These are phyloP conservation scores for Zelostemma sp. DNA, from an alignment of 1,140 invertebrate genomes.

Conservation along the genomic window DNA sequence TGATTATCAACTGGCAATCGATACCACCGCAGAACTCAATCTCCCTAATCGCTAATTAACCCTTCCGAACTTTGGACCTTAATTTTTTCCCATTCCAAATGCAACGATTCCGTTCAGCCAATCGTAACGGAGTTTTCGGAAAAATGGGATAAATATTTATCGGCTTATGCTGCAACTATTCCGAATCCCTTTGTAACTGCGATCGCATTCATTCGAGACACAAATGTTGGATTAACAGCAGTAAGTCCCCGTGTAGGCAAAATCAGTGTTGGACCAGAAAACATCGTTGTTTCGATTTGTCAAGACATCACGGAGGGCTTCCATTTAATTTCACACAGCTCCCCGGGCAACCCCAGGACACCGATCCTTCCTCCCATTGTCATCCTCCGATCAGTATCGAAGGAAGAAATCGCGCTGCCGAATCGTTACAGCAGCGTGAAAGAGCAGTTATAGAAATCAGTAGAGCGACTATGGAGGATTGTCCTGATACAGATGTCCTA, in stretches of 20 bases:
- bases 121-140: no score
- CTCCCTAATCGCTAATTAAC: conserved; percentile 52
- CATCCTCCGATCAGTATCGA: conserved; percentile 29
- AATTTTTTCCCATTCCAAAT: conserved; percentile 19
- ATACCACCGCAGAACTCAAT: conserved; percentile 52
- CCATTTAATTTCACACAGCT: conserved; percentile 33
- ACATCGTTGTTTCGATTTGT: conserved; percentile 52
- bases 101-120: not conserved
- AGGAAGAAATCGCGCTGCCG: conserved; percentile 17
- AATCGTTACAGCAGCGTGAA: conserved; percentile 32
- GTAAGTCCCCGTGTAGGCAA: not conserved
- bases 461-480: conserved; percentile 16
- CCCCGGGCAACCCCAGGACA: conserved; percentile 25
- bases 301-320: conserved; percentile 23
- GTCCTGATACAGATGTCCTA: conserved; percentile 50
- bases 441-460: conserved; percentile 48
- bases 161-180: no score
- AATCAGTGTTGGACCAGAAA: conserved; percentile 25
- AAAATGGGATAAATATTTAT: no score
- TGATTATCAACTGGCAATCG: conserved; percentile 44
- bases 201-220: conserved; percentile 51
- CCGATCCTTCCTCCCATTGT: conserved; percentile 32
- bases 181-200: conserved; percentile 36
- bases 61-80: conserved; percentile 36
- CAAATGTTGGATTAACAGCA: conserved; percentile 25